A percentile compares a stretch with the other conserved stretches of the same genome.
Conservation (phyloP, 2,797 vertebrate genomes). For the Hydrolagus colliei region DNA sequence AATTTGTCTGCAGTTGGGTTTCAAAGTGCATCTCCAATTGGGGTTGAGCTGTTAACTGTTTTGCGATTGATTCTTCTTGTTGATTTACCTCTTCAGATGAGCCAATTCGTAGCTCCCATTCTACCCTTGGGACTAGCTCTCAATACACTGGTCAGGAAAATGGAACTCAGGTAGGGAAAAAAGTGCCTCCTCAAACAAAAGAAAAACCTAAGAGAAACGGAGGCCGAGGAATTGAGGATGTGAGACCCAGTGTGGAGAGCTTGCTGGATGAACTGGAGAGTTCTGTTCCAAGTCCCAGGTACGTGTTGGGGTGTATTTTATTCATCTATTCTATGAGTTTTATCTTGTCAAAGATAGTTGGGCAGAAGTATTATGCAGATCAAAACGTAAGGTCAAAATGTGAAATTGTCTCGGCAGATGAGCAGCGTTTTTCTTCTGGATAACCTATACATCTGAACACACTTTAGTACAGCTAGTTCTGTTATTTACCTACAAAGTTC, state of each 20-base stretch:
- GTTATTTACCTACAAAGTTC: too few relatives aligned
- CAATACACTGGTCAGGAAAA: constrained; percentile 74
- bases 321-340: too few relatives aligned
- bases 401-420: too few relatives aligned
- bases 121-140: constrained; percentile 59
- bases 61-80: background rate
- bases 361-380: too few relatives aligned
- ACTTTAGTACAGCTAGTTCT: too few relatives aligned
- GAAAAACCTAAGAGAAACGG: constrained; percentile 82
- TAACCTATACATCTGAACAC: too few relatives aligned
- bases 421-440: too few relatives aligned
- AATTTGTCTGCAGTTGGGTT: background rate
- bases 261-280: constrained; percentile 86
- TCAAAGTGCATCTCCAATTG: background rate
- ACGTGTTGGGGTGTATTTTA: constrained; percentile 44
- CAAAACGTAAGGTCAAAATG: too few relatives aligned
- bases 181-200: constrained; percentile 58
- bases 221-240: constrained; percentile 65
- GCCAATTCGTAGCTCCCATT: constrained; percentile 49
- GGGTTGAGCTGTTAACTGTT: background rate
- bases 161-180: constrained; percentile 54
- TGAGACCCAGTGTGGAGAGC: constrained; percentile 81
- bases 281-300: constrained; percentile 82
- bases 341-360: too few relatives aligned
- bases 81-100: constrained; percentile 49